These are phyloP conservation scores for Pangasius djambal DNA, from an alignment of 2,797 vertebrate species.

Conservation along the genomic window DNA sequence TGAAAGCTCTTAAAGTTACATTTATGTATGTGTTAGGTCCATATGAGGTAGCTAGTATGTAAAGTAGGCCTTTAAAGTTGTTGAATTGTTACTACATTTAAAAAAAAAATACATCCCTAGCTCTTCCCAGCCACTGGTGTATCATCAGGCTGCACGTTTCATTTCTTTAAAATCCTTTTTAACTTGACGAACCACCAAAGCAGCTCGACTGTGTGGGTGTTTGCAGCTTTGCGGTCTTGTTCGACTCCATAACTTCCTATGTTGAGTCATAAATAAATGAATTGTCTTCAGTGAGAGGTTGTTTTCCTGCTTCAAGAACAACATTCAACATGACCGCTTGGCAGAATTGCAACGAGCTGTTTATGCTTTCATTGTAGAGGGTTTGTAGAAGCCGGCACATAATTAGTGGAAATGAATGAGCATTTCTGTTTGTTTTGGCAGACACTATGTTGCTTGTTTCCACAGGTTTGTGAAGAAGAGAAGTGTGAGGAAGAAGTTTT, in stretches of 20 bases:
- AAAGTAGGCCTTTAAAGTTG: not conserved
- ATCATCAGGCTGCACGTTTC: slow-evolving; percentile 66
- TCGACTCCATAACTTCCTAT: slow-evolving; percentile 44
- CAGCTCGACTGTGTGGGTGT: slow-evolving; percentile 51
- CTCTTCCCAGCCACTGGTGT: not conserved
- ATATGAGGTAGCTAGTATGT: not conserved
- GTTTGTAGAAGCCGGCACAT: not conserved
- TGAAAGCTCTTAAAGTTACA: not conserved
- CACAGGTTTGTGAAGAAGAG: slow-evolving; percentile 92
- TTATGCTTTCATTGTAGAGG: not conserved
- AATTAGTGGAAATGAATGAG: slow-evolving; percentile 12
- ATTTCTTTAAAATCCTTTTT: slow-evolving; percentile 65
- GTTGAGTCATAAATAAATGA: slow-evolving; percentile 52
- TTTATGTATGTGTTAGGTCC: no score
- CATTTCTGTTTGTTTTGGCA: not conserved
- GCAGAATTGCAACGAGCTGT: not conserved
- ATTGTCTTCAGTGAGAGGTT: slow-evolving; percentile 37
- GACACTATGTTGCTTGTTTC: slow-evolving; percentile 31
- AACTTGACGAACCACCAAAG: slow-evolving; percentile 70
- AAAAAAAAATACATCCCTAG: not conserved
- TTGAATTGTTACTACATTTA: not conserved
- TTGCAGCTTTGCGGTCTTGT: slow-evolving; percentile 32
- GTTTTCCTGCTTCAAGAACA: slow-evolving; percentile 18
- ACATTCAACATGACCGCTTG: slow-evolving; percentile 3
- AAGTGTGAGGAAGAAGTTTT: slow-evolving; percentile 92